phyloP scores from a whole-genome alignment of 2,113 vertebrate species.

The Pterocles orientalis region DNA sequence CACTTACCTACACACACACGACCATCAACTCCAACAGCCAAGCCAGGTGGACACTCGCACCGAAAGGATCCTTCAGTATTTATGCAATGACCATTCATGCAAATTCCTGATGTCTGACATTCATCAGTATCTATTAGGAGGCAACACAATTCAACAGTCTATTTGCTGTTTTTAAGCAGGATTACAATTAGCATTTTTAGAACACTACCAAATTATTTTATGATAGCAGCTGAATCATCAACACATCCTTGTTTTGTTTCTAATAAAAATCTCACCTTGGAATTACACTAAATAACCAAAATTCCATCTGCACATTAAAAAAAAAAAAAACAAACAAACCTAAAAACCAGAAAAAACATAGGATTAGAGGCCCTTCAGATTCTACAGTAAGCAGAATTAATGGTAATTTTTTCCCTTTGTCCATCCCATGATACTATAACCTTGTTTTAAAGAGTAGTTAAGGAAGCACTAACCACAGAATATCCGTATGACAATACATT shows the following conservation, averaged over 20 bases:
- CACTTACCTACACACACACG: constrained; percentile 80
- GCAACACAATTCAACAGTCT: neutral
- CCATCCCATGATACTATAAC: neutral
- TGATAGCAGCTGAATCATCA: neutral
- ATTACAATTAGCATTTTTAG: neutral
- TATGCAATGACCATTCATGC: constrained; percentile 81
- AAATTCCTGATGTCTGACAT: constrained; percentile 79
- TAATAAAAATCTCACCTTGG: neutral
- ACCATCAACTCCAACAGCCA: constrained; percentile 78
- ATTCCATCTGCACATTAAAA: neutral
- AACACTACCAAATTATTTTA: neutral
- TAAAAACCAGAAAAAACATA: neutral
- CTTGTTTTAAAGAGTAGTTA: neutral
- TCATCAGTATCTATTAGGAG: constrained; percentile 77
- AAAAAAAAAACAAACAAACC: neutral
- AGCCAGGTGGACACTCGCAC: constrained; percentile 79
- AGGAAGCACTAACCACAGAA: neutral
- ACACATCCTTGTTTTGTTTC: neutral
- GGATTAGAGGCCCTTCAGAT: neutral
- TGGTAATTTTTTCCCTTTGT: neutral
- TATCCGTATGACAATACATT: neutral
- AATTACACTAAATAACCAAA: neutral
- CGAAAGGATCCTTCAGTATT: constrained; percentile 81
- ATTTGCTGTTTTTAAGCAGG: neutral
- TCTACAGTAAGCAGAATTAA: neutral